Evolutionary conservation across 2,113 vertebrate species (phyloP).

Genomic region (Gadus chalcogrammus): DNA sequence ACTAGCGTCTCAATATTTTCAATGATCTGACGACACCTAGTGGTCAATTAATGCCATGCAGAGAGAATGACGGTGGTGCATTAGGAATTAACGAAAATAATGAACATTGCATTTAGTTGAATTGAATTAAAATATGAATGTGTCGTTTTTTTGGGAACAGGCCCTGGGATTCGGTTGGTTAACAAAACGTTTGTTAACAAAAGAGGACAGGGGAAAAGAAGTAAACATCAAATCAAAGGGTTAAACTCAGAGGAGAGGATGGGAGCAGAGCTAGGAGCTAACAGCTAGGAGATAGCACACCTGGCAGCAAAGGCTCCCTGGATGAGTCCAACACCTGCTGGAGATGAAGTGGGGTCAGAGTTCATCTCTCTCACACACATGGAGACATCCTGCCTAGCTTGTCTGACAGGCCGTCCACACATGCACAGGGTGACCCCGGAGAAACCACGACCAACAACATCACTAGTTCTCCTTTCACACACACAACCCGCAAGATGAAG

Average conservation of each 20-base stretch:
- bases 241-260: constrained; percentile 21
- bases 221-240: constrained; percentile 16
- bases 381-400: background rate
- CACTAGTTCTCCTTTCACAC: no score
- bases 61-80: constrained; percentile 15
- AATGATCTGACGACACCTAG: constrained; percentile 46
- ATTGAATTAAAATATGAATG: background rate
- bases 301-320: constrained; percentile 83
- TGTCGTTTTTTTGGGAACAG: background rate
- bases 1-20: background rate
- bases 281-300: constrained; percentile 65
- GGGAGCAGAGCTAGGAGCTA: constrained; percentile 6
- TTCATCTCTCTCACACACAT: constrained; percentile 5
- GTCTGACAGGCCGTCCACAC: background rate
- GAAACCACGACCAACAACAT: no score
- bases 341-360: constrained; percentile 67
- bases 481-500: no score
- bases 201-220: constrained; percentile 1
- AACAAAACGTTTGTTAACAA: background rate
- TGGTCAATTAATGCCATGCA: constrained; percentile 37
- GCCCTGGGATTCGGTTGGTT: constrained; percentile 45
- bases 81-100: constrained; percentile 7
- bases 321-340: constrained; percentile 81
- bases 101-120: no score
- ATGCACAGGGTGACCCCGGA: no score